Percentiles rank a stretch among this genome's conserved stretches.
phyloP scores from a whole-genome alignment of 2,888 invertebrate species.

The Cosmia trapezina region DNA sequence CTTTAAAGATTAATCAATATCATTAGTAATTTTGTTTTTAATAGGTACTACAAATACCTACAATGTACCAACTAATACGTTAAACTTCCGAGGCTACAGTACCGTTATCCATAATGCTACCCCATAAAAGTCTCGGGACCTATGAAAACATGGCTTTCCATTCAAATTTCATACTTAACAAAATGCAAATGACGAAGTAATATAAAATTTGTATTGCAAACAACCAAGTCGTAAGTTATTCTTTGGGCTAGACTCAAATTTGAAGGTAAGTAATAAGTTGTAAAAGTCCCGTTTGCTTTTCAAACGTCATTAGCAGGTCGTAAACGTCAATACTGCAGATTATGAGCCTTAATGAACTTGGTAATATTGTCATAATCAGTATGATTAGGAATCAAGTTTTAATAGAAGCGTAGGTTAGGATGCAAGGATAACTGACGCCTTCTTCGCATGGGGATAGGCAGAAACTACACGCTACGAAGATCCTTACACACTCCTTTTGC shows the following conservation, averaged over 20 bases:
- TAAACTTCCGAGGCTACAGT: conserved; percentile 16
- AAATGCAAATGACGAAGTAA: conserved; percentile 52
- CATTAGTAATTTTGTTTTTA: neutral
- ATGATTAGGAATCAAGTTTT: neutral
- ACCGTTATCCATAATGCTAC: conserved; percentile 34
- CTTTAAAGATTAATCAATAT: conserved; percentile 1
- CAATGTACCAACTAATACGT: conserved; percentile 5
- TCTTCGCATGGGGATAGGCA: neutral
- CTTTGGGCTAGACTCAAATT: conserved; percentile 31
- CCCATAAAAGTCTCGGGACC: conserved; percentile 6
- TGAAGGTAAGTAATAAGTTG: conserved; percentile 15
- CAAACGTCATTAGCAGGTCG: conserved; percentile 17
- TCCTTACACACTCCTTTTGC: neutral
- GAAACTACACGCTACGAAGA: neutral
- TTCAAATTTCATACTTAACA: conserved; percentile 51
- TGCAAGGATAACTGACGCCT: neutral
- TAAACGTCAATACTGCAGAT: neutral
- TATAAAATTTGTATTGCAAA: conserved; percentile 49
- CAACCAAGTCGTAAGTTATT: conserved; percentile 26
- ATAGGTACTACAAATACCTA: neutral
- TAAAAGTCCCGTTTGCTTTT: conserved; percentile 43
- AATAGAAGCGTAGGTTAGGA: neutral
- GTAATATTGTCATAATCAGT: neutral
- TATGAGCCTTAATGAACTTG: neutral
- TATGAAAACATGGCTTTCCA: conserved; percentile 43